Evolutionary conservation across 1,140 invertebrate genomes (phyloP), one percentile per base, ranked within the genome.

Genomic region (Drosophila kanapiae): DNA sequence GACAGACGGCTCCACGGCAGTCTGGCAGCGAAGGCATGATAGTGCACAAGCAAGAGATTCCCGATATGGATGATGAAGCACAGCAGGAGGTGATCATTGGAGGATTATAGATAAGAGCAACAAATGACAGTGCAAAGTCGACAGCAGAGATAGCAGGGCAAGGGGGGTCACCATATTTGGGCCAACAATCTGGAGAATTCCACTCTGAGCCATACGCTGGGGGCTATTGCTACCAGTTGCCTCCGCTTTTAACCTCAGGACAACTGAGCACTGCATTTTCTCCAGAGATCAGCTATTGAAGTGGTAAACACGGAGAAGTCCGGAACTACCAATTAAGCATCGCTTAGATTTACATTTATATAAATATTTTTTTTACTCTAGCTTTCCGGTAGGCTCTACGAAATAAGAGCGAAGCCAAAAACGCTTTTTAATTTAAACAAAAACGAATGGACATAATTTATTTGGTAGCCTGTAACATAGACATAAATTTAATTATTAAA

Each of bases 11-110:
- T 11, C 92, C 92, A 10, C 75, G 92, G 9, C 90, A 92, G 31
- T 64, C 92, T 9, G 59, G 80, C 6, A 61, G 61, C 8, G 91
- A 92, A 53, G 79, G 91, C 4, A 82, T 92, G 56, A 82, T 92
- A 31, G 92, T 93, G 51, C 92, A 93, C 27, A 93, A 93, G 62
- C 91, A 93, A 43, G 92, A 93, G 65, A 70, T 92, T 14, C 79
- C 82, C 23, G 92, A 93, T 67, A 92, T 92, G 85, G 92, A 93
- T 63, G 92, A 93, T 70, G 92, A 92, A 78, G 91, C 87, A 38
- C 91, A 93, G 65, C 88, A 92, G 79, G 91, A 93, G 65, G 92
- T 92, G 29, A 88, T 93, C 8, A 92, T 93, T 71, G 76, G 91
- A 35, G 92, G 92, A 33, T 92, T 93, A 92, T 93, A 93, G 92